phyloP scores from a whole-genome alignment of 2,797 vertebrate species.

The Gambusia yucatana region DNA sequence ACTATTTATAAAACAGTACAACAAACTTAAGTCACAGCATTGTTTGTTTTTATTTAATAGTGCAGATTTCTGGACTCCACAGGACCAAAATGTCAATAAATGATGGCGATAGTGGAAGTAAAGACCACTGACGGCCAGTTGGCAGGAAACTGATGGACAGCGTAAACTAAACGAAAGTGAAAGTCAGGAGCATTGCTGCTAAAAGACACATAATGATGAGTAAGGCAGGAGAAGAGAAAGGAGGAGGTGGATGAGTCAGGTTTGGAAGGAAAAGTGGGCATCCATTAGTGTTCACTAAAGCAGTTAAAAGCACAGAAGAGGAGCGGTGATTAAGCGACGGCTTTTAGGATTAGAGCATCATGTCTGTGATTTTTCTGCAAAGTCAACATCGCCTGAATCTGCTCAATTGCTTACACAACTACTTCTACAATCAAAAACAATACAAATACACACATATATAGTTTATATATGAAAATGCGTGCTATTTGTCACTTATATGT shows the following conservation, averaged over 20 bases:
- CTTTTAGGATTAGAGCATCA: slow-evolving; percentile 79
- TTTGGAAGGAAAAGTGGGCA: slow-evolving; percentile 45
- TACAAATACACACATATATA: slow-evolving; percentile 31
- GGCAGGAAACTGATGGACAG: slow-evolving; percentile 47
- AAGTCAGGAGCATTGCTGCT: slow-evolving; percentile 47
- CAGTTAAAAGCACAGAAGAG: slow-evolving; percentile 56
- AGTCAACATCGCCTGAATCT: slow-evolving; percentile 81
- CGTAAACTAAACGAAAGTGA: slow-evolving; percentile 38
- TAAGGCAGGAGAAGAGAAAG: slow-evolving; percentile 22
- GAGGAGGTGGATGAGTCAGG: slow-evolving; percentile 19
- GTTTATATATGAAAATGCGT: slow-evolving; percentile 7
- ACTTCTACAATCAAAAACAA: slow-evolving; percentile 48
- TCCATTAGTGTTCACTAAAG: slow-evolving; percentile 72
- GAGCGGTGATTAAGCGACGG: slow-evolving; percentile 66
- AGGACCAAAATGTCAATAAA: slow-evolving; percentile 11
- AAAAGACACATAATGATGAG: slow-evolving; percentile 46
- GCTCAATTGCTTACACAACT: slow-evolving; percentile 73
- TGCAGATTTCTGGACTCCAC: not conserved
- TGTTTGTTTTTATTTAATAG: not conserved
- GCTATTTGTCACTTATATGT: slow-evolving; percentile 19
- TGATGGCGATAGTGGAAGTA: slow-evolving; percentile 36
- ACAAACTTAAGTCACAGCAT: not conserved
- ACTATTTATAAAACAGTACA: not conserved
- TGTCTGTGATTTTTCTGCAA: slow-evolving; percentile 76
- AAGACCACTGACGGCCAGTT: slow-evolving; percentile 52